Base-by-base conservation (phyloP, 2,888 invertebrate species). In the Lypha dubia region DNA sequence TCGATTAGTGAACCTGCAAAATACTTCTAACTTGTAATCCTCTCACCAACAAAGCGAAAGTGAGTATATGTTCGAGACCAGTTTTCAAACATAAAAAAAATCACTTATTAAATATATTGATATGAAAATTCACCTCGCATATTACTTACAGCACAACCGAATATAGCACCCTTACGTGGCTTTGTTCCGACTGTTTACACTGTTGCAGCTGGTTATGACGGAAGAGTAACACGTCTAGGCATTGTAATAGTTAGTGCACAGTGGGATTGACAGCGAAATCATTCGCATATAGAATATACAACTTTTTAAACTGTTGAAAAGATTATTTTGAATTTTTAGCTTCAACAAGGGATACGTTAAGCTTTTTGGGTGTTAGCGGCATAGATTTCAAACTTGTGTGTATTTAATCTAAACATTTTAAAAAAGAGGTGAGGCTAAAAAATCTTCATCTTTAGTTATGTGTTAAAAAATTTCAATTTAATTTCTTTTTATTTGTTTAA, bases 371-470 rank as follows among this genome's bases (percentile, higher is more conserved):
- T 41, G 35, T 38, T 38, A 13, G 13, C 5, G n/a, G 44, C 15
- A 0, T 28, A 28, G 28, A n/a, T 44, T 44, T 5, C n/a, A 44
- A 15, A 56, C 11, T 46, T 24, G 13, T 32, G 17, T 38, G 22
- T 67, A 4, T 73, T 46, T 49, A n/a, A 49, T 3, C 41, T 53
- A 20, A 70, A 62, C 9, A 24, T 8, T 38, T 49, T 0, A n/a
- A 60, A n/a, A 60, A 68, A 77, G n/a, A 68, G 67, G 67, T n/a
- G 67, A 60, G 49, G 76, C 58, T n/a, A 51, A 38, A 17, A 38
- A 20, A 13, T 60, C 13, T 1, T n/a, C 35, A 8, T 60, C 24
- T 28, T n/a, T 35, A 22, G 13, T 38, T 24, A 51, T 17, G 20
- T 38, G 22, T 62, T 62, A 28, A 32, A n/a, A 28, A n/a, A 56